Evolutionary conservation across 2,113 vertebrate genomes (phyloP).

Genomic region (Prinia subflava): DNA sequence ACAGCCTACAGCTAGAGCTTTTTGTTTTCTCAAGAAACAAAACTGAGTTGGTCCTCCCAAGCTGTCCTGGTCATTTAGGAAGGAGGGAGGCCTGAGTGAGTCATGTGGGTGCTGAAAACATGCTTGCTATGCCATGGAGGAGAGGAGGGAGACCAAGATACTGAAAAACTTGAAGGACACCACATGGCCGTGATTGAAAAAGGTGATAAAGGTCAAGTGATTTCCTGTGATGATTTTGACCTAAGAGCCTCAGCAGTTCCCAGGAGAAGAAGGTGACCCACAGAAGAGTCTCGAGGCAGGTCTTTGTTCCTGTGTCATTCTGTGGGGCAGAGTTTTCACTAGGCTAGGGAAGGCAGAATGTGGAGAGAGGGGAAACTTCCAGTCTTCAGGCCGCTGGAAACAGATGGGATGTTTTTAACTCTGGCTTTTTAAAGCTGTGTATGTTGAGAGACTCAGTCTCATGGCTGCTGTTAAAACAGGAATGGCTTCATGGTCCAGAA

Average conservation of each 20-base stretch:
- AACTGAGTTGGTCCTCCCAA: not conserved
- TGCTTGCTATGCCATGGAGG: not conserved
- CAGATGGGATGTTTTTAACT: not conserved
- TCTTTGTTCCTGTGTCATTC: not conserved
- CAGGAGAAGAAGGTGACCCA: not conserved
- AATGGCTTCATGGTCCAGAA: not conserved
- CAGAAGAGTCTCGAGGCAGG: not conserved
- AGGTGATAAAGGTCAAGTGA: not conserved
- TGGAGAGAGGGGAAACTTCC: not conserved
- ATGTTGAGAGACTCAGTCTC: not conserved
- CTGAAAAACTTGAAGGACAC: not conserved
- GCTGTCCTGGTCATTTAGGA: not conserved
- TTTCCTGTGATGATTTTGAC: not conserved
- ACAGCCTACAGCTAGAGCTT: not conserved
- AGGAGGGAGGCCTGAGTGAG: not conserved
- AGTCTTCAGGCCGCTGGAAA: not conserved
- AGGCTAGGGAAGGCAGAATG: not conserved
- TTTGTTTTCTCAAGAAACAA: not conserved
- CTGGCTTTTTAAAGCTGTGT: not conserved
- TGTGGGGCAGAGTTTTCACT: not conserved
- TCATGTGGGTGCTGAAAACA: not conserved
- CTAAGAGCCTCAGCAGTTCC: not conserved
- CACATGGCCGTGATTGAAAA: not conserved
- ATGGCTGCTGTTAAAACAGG: not conserved
- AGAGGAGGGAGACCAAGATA: not conserved